Base-by-base conservation (phyloP, 1,140 invertebrate species). In the Sycobia sp. region DNA sequence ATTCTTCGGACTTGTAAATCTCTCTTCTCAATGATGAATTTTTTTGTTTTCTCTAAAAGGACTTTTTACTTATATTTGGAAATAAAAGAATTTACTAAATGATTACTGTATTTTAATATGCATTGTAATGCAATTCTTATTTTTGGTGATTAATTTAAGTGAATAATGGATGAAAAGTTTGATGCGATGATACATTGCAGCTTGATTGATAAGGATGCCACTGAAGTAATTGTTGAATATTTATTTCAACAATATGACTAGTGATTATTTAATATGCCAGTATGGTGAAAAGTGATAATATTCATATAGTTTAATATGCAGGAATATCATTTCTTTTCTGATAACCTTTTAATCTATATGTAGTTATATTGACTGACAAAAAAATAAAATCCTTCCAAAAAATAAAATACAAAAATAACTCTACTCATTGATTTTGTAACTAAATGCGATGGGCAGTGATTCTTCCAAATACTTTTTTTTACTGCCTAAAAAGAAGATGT, bases 211-310 rank as follows among this genome's bases (percentile, higher is more conserved):
- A 57, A 57, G 53, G 10, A 63, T 57, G 62, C 62, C 62, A 57
- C 62, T 46, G 54, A 51, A 63, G 62, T 63, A 53, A 43, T 59
- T 65, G 62, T 46, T 65, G 56, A 65, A 65, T 59, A 36, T 27
- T 1, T 34, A 47, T 65, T 65, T 65, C 62, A 59, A 58, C 55
- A 65, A 65, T n/a, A n/a, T 53, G 55, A 58, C 56, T 59, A 65
- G 62, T 65, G 62, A 65, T 65, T 65, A 65, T 65, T 65, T 65
- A 58, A 59, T 65, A 65, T 55, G 62, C 62, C 62, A 65, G 62
- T 65, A 65, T 54, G 62, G 62, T 65, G 56, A 59, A 65, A 58
- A 64, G 62, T 65, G 62, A 65, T 65, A 64, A 65, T 65, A 59
- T 29, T 62, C 58, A 65, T 65, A 58, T 59, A 65, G 62, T 65